phyloP scores from a whole-genome alignment of 2,888 invertebrate genomes.

The Monochamus alternatus region DNA sequence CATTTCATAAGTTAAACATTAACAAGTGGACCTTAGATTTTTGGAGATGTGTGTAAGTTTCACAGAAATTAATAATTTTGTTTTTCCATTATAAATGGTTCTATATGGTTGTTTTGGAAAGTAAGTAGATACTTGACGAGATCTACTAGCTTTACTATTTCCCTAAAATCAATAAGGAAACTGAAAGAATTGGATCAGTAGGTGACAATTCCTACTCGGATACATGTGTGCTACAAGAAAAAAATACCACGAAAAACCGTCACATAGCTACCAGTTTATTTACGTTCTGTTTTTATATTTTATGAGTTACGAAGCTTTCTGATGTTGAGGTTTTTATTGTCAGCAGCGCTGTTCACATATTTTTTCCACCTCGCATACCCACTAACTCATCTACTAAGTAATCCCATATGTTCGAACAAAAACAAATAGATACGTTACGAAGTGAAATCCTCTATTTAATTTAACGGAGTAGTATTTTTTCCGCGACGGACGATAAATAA shows the following conservation, averaged over 20 bases:
- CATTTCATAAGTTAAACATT: too few relatives aligned
- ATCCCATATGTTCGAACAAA: slow-evolving; percentile 33
- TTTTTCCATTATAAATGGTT: too few relatives aligned
- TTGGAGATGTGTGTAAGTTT: too few relatives aligned
- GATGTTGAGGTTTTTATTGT: slow-evolving; percentile 24
- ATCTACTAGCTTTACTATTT: too few relatives aligned
- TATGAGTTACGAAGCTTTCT: background rate
- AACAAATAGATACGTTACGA: slow-evolving; percentile 29
- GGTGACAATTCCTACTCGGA: background rate
- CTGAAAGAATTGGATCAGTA: background rate
- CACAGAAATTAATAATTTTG: too few relatives aligned
- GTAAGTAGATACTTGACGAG: too few relatives aligned
- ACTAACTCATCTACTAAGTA: slow-evolving; percentile 34
- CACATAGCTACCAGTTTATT: slow-evolving; percentile 16
- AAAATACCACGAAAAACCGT: background rate
- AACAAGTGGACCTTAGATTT: too few relatives aligned
- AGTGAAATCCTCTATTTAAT: slow-evolving; percentile 22
- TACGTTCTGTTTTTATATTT: slow-evolving; percentile 3
- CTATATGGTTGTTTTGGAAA: too few relatives aligned
- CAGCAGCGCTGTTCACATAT: slow-evolving; percentile 30
- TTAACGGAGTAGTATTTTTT: slow-evolving; percentile 28
- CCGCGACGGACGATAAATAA: slow-evolving; percentile 32
- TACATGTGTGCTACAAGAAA: background rate
- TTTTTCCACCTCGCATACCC: slow-evolving; percentile 11
- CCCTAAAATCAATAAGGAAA: background rate